Conservation (phyloP, 2,797 vertebrate species). For the Pseudomugil gertrudae region DNA sequence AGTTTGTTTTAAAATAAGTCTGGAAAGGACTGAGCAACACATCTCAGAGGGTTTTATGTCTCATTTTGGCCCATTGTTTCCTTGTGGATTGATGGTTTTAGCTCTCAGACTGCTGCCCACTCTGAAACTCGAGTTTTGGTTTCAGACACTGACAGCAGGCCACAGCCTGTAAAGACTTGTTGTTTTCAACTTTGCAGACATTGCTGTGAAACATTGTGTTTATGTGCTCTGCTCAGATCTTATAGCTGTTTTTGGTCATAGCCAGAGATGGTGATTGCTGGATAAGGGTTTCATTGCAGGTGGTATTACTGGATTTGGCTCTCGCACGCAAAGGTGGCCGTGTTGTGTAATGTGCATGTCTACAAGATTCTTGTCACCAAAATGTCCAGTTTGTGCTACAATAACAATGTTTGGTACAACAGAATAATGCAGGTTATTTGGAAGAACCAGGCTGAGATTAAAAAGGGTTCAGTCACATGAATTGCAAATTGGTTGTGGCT, state of each 20-base stretch:
- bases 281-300: neutral
- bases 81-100: no score
- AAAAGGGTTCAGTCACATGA: neutral
- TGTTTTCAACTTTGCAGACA: conserved; percentile 23
- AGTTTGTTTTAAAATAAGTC: no score
- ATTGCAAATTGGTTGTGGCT: neutral
- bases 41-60: no score
- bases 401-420: neutral
- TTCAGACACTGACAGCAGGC: conserved; percentile 50
- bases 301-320: neutral
- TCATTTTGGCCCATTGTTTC: no score
- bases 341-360: neutral
- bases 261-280: conserved; percentile 1
- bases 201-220: conserved; percentile 12
- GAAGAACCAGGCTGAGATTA: neutral
- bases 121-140: conserved; percentile 31
- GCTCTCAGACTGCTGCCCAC: no score
- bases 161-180: conserved; percentile 50
- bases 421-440: neutral
- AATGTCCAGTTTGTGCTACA: neutral
- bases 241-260: conserved; percentile 9
- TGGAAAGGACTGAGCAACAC: no score
- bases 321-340: neutral
- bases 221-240: conserved; percentile 4
- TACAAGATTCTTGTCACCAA: neutral